phyloP scores from a whole-genome alignment of 2,888 invertebrate species.

The Epiblema foenella region DNA sequence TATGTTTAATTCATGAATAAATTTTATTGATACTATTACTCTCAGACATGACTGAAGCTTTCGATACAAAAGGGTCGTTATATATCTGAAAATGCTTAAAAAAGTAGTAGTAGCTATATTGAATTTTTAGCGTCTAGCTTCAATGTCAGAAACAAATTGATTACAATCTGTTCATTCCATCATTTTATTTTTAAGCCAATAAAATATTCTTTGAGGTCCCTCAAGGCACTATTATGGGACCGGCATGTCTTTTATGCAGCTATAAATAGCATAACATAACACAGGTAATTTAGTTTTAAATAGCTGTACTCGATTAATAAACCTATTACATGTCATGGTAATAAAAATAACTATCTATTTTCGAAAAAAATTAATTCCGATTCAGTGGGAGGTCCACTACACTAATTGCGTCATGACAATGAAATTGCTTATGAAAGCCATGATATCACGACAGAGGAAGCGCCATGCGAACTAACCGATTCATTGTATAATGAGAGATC shows the following conservation, averaged over 20 bases:
- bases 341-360: not conserved
- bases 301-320: not conserved
- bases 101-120: not conserved
- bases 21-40: too few relatives aligned
- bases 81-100: not conserved
- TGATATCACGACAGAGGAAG: conserved; percentile 71
- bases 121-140: not conserved
- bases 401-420: conserved; percentile 83
- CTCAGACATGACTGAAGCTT: not conserved
- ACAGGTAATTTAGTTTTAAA: not conserved
- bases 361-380: conserved; percentile 1
- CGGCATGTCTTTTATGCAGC: not conserved
- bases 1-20: not conserved
- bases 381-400: conserved; percentile 69
- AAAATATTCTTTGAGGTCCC: not conserved
- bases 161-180: not conserved
- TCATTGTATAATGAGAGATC: conserved; percentile 27
- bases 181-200: not conserved
- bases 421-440: conserved; percentile 82
- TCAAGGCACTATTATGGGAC: not conserved
- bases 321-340: not conserved
- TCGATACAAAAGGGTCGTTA: not conserved
- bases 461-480: conserved; percentile 74
- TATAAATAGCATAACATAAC: not conserved
- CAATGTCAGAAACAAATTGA: not conserved